phyloP scores from a whole-genome alignment of 2,797 vertebrate species.

The Morelia viridis region DNA sequence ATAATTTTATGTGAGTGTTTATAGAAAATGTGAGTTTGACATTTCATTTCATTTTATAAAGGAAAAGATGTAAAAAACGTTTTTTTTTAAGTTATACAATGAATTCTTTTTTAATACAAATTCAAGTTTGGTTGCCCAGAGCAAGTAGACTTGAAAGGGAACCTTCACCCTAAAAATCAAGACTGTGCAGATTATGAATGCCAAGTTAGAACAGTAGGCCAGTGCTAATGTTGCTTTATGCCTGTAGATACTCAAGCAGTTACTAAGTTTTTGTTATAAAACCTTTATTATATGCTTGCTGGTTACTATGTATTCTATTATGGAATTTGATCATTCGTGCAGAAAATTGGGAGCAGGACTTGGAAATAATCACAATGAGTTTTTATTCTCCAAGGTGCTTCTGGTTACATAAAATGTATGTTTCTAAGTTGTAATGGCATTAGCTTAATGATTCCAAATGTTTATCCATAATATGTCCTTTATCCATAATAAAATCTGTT shows the following conservation, averaged over 20 bases:
- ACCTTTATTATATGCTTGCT: not conserved
- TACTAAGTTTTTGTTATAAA: not conserved
- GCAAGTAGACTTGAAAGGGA: not conserved
- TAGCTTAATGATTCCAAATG: not conserved
- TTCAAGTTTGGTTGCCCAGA: constrained; percentile 24
- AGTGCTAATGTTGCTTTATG: not conserved
- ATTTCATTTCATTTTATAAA: not conserved
- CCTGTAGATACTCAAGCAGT: not conserved
- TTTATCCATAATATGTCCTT: not conserved
- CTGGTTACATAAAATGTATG: not conserved
- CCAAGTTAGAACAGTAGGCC: not conserved
- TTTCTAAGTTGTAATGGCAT: not conserved
- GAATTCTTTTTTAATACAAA: constrained; percentile 12
- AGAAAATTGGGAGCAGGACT: not conserved
- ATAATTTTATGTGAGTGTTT: constrained; percentile 11
- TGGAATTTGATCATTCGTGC: not conserved
- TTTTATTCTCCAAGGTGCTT: not conserved
- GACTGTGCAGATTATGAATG: constrained; percentile 18
- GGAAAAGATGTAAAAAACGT: constrained; percentile 20
- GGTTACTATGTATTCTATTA: not conserved
- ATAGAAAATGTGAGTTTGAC: constrained; percentile 20
- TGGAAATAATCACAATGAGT: not conserved
- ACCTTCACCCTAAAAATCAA: constrained; percentile 6
- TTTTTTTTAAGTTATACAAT: constrained; percentile 18
- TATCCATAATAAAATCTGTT: not conserved